These are phyloP conservation scores for Channallabes apus DNA, from an alignment of 2,797 vertebrate species.

Conservation along the genomic window DNA sequence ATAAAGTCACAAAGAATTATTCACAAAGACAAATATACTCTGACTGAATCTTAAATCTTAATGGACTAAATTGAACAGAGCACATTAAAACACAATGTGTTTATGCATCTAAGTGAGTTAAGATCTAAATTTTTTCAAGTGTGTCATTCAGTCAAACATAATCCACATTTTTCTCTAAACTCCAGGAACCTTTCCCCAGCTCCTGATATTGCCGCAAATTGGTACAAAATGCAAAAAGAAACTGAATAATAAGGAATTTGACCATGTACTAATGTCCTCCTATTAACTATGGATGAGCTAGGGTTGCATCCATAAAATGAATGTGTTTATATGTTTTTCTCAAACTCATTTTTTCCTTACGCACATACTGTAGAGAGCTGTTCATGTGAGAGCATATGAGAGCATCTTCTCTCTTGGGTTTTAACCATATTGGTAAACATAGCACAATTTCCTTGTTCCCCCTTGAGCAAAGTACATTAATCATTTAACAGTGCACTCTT, in stretches of 20 bases:
- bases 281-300: background rate
- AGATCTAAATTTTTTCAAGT: background rate
- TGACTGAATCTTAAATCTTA: conserved; percentile 23
- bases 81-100: background rate
- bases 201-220: background rate
- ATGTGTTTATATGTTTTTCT: background rate
- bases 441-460: conserved; percentile 19
- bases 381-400: background rate
- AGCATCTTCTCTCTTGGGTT: background rate
- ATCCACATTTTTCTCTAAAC: conserved; percentile 7
- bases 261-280: background rate
- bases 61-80: background rate
- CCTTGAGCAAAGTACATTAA: conserved; percentile 32
- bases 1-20: background rate
- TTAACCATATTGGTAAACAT: background rate
- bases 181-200: background rate
- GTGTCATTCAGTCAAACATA: background rate
- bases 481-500: conserved; percentile 27
- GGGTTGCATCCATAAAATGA: background rate
- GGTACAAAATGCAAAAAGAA: background rate
- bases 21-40: conserved; percentile 21
- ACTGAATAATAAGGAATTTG: background rate
- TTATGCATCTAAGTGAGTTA: conserved; percentile 1
- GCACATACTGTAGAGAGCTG: background rate
- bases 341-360: background rate